Evolutionary conservation across 2,797 vertebrate genomes (phyloP), one percentile per base, ranked within the genome.

Genomic region (Mastacembelus armatus): DNA sequence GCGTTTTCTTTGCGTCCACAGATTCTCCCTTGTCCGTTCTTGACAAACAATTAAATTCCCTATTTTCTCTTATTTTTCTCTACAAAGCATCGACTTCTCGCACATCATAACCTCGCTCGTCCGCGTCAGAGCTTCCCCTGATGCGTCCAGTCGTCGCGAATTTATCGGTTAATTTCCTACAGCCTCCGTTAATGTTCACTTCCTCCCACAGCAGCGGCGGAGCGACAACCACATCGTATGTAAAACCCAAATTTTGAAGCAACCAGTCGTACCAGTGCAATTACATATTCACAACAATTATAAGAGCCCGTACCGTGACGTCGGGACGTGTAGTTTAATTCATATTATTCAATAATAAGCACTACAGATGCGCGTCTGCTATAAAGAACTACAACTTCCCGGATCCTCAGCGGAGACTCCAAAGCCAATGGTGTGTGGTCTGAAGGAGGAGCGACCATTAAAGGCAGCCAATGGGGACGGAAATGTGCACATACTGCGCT

Each of bases 271-370:
- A 92, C 93, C 93, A 94, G 95, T 94, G 91, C 94, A 95, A 94
- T 95, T 96, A 96, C 95, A 96, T 94, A 95, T 95, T 95, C 94
- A 95, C 91, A 84, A 86, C 83, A 76, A 85, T 88, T 91, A 81
- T 50, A 40, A 38, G 78, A 32, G 66, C 60, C 48, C 36, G 58
- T 68, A 65, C 58, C 57, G 19, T 64, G 92, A 80, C 87, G 82
- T 89, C 85, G 95, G 96, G 93, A 95, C 69, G 50, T 94, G 95
- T 92, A 96, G 96, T 96, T 85, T 82, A 66, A 64, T 83, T 84
- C 67, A 26, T 21, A 73, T 77, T 73, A 72, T 71, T 44, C 72
- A 58, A 73, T 84, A 70, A 84, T 77, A 76, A 77, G 70, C 77
- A 42, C 55, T 44, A 75, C 85, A 78, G 84, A 85, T 66, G 80